Conservation (phyloP, 1,140 invertebrate genomes). For the Phymastichus coffea region DNA sequence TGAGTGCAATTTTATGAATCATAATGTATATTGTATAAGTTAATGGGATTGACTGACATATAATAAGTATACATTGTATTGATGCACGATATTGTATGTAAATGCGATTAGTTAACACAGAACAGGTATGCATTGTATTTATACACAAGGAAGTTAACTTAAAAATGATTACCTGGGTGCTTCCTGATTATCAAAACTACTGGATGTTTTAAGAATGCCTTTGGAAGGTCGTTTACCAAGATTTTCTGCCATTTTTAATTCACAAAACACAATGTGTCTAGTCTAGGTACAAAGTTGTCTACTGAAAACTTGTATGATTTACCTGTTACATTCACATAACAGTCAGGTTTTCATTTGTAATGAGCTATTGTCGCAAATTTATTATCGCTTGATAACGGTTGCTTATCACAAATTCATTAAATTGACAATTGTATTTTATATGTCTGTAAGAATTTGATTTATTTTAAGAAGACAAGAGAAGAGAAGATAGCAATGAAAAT, state of each 20-base stretch:
- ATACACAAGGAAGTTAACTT: too few relatives aligned
- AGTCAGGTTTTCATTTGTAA: background rate
- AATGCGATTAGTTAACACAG: too few relatives aligned
- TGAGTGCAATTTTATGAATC: too few relatives aligned
- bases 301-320: constrained; percentile 1
- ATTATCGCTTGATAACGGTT: background rate
- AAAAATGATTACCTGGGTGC: constrained; percentile 34
- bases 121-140: too few relatives aligned
- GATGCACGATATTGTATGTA: too few relatives aligned
- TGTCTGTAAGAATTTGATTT: background rate
- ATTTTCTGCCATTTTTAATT: constrained; percentile 51
- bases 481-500: background rate
- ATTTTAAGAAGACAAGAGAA: background rate
- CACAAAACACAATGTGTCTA: constrained; percentile 7
- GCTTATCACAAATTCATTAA: background rate
- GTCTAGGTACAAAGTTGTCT: background rate
- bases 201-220: constrained; percentile 88
- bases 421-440: too few relatives aligned
- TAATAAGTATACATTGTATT: too few relatives aligned
- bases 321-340: constrained; percentile 22
- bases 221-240: constrained; percentile 71
- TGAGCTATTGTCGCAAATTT: background rate
- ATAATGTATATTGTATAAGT: too few relatives aligned
- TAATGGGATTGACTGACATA: too few relatives aligned
- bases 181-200: constrained; percentile 80